Base-by-base conservation (phyloP, 2,888 invertebrate species). In the Parnassius mnemosyne region DNA sequence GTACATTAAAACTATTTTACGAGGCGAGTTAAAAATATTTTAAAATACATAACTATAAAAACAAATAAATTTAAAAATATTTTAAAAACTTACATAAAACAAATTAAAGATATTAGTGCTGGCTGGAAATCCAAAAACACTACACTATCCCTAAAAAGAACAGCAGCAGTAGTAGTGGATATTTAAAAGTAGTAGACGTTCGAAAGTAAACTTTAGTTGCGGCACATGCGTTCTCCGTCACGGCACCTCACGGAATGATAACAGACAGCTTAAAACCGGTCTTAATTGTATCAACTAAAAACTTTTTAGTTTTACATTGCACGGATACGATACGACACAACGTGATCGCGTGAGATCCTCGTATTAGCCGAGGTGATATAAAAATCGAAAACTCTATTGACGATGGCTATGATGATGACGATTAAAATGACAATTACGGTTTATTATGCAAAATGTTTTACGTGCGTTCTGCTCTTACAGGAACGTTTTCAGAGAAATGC, bases 211-310 rank as follows among this genome's bases (percentile, higher is more conserved):
- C 1, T 43, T 57, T 46, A 42, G 53, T 20, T n/a, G 49, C 54
- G 72, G 68, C 75, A 76, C 82, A 78, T 72, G 79, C 81, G 79
- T 69, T 66, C 76, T 62, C 67, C 65, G 42, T 72, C 71, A 69
- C 73, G 71, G 70, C 72, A 70, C 72, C 78, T 71, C 80, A 79
- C 75, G 71, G 81, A 79, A 79, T 83, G 85, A 84, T 83, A 85
- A 86, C 16, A 16, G 59, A 57, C 53, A 43, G 53, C 65, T 57
- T 67, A 59, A 44, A 59, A 63, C 56, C 61, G 65, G 65, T 65
- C 60, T 60, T 66, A 67, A 59, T 69, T 69, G 70, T 66, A 67
- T 66, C 66, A 51, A 51, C 12, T n/a, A 51, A 41, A 46, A 25
- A 55, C n/a, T 41, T 46, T 25, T 25, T 25, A 25, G 25, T 25